Base-by-base conservation (phyloP, 2,113 vertebrate genomes). In the Sisor rabdophorus region DNA sequence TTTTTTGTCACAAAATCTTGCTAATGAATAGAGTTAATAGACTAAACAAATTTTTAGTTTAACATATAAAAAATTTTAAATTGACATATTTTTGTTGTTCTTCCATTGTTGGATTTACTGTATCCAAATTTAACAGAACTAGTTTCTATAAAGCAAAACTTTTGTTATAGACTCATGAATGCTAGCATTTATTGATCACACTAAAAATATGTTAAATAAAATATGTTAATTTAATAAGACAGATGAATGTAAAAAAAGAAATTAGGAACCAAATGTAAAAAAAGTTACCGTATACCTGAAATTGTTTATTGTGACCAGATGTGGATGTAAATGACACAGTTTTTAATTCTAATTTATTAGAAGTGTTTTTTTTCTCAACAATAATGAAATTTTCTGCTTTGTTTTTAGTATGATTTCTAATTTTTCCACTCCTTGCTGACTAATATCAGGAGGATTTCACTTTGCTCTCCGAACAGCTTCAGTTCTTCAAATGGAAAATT, bases 271-370 rank as follows among this genome's bases (percentile, higher is more conserved):
- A 36, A 36, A 36, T 36, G 32, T 2, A 30, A 32, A 59, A 74
- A 30, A 11, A 15, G 17, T 24, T 44, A n/a, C n/a, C n/a, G n/a
- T 26, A 16, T 32, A 55, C 36, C 15, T 52, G 47, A 54, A 28
- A 44, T 65, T 26, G 30, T 67, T 16, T 68, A 19, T 68, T 28
- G 63, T 69, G 19, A 76, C 52, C 12, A 69, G 20, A 24, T 56
- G 69, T 76, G 75, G 69, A 69, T 69, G 75, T 76, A 76, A 50
- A 69, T 76, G 71, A 19, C n/a, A 47, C 19, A 24, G n/a, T n/a
- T 13, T 64, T 30, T 75, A n/a, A 24, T 28, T 58, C 32, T 68
- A 54, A 36, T 75, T 47, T 19, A 30, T 54, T 75, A 63, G 59
- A 53, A 75, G 7, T 32, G 19, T 54, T 28, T 16, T 53, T 71